These are phyloP conservation scores for Asbolus verrucosus DNA, from an alignment of 1,140 invertebrate genomes.

Conservation along the genomic window DNA sequence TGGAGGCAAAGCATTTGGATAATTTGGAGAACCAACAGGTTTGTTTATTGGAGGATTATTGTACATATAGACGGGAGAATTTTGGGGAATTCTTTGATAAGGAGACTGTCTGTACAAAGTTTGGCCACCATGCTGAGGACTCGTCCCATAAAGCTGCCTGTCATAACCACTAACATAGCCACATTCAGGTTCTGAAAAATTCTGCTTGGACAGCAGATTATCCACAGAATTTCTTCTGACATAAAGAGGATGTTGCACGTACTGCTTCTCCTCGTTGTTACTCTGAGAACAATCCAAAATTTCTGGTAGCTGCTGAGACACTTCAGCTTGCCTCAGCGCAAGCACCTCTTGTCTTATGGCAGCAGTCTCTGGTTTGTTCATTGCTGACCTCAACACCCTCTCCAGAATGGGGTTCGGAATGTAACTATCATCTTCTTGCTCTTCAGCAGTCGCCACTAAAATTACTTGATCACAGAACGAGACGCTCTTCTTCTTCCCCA, in stretches of 20 bases:
- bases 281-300: background rate
- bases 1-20: background rate
- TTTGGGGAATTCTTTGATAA: conserved; percentile 53
- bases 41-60: conserved; percentile 36
- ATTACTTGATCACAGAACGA: conserved; percentile 95
- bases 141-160: conserved; percentile 13
- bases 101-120: conserved; percentile 49
- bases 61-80: conserved; percentile 39
- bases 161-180: background rate
- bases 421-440: conserved; percentile 89
- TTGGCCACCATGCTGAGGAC: too few species aligned
- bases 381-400: conserved; percentile 83
- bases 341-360: conserved; percentile 68
- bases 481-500: conserved; percentile 90
- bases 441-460: conserved; percentile 90
- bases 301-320: background rate
- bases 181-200: background rate
- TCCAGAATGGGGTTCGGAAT: conserved; percentile 93
- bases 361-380: conserved; percentile 78
- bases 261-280: too few species aligned
- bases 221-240: conserved; percentile 55
- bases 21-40: conserved; percentile 6
- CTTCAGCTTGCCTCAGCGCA: conserved; percentile 66
- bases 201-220: conserved; percentile 49
- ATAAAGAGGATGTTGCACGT: conserved; percentile 45